These are phyloP conservation scores for Megaustenia siamemsis DNA, from an alignment of 2,888 invertebrate genomes.

Conservation along the genomic window DNA sequence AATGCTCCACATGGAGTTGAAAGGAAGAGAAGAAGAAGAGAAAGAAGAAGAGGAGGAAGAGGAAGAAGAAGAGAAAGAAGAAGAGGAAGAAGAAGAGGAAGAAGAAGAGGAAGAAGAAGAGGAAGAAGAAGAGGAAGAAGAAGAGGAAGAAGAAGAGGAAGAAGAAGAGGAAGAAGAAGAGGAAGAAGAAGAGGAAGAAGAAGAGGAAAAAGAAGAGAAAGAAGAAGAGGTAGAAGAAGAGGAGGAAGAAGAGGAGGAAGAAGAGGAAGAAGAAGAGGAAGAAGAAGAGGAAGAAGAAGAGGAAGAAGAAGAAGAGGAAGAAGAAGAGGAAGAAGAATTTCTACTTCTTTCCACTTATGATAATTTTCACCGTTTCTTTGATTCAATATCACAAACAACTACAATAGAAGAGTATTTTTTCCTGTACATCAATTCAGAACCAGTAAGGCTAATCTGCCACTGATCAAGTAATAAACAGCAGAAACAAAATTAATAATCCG, in stretches of 20 bases:
- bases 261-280: conserved; percentile 1
- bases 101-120: background rate
- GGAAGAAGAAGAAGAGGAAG: background rate
- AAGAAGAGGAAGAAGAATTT: background rate
- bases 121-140: background rate
- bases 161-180: background rate
- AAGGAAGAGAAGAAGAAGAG: background rate
- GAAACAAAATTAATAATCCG: too few relatives aligned
- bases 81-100: background rate
- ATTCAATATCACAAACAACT: too few relatives aligned
- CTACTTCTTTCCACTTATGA: too few relatives aligned
- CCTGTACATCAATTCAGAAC: too few relatives aligned
- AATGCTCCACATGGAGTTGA: too few relatives aligned
- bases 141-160: background rate
- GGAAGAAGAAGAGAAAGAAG: background rate
- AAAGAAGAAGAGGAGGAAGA: background rate
- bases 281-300: conserved; percentile 6
- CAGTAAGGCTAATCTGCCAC: too few relatives aligned
- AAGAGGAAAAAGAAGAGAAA: conserved; percentile 3
- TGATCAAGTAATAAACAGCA: too few relatives aligned
- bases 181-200: background rate
- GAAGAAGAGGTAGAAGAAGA: background rate
- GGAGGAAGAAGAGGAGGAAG: background rate
- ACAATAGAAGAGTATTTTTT: too few relatives aligned
- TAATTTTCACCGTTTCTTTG: too few relatives aligned